These are phyloP conservation scores for Cryptus armator DNA, from an alignment of 2,888 invertebrate species.

Conservation along the genomic window DNA sequence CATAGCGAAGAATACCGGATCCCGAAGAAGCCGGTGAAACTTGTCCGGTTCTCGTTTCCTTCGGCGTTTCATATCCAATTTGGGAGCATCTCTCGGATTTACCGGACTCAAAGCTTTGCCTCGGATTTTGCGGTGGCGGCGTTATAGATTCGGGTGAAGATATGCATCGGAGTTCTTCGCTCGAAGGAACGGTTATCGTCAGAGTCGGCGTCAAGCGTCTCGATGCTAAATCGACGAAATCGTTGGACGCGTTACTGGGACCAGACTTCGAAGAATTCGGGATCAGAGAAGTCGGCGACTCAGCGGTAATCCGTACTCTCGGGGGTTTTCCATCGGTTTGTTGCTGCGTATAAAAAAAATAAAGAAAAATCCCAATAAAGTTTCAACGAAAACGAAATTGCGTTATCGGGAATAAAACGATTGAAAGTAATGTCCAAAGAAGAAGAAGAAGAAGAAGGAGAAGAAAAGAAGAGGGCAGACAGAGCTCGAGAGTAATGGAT, in stretches of 20 bases:
- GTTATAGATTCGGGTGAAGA: slow-evolving; percentile 83
- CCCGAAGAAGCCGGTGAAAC: slow-evolving; percentile 64
- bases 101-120: slow-evolving; percentile 62
- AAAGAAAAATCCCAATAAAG: not conserved
- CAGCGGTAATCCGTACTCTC: slow-evolving; percentile 70
- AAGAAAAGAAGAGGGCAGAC: not conserved
- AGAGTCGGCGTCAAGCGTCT: slow-evolving; percentile 85
- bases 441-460: slow-evolving; percentile 22
- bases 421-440: not conserved
- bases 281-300: slow-evolving; percentile 45
- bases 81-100: slow-evolving; percentile 72
- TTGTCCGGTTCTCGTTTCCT: slow-evolving; percentile 58
- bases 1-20: slow-evolving; percentile 65
- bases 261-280: slow-evolving; percentile 58
- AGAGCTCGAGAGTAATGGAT: not conserved
- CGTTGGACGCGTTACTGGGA: slow-evolving; percentile 50
- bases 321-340: slow-evolving; percentile 66
- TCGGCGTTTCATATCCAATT: slow-evolving; percentile 62
- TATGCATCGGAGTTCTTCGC: slow-evolving; percentile 86
- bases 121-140: slow-evolving; percentile 71
- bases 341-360: slow-evolving; percentile 8
- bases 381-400: not conserved
- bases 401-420: not conserved
- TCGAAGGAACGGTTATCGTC: slow-evolving; percentile 88
- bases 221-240: slow-evolving; percentile 71